These are phyloP conservation scores for Temnothorax rugatulus DNA, from an alignment of 2,888 invertebrate genomes.

Conservation along the genomic window DNA sequence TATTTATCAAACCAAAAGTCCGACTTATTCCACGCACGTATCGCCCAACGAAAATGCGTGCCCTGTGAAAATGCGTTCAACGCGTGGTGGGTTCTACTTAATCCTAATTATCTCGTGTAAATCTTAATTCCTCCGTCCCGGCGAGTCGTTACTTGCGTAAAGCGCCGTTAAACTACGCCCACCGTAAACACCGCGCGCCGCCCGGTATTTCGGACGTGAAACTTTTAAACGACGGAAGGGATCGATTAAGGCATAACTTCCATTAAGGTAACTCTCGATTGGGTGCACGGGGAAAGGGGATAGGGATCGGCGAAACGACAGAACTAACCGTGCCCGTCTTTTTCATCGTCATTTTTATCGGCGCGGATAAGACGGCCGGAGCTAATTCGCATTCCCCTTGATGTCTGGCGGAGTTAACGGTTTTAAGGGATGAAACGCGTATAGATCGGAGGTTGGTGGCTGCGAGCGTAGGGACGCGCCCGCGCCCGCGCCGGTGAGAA, in stretches of 20 bases:
- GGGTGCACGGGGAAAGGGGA: conserved; percentile 12
- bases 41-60: not conserved
- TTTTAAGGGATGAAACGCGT: conserved; percentile 86
- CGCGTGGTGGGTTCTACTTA: conserved; percentile 37
- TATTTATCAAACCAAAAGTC: conserved; percentile 46
- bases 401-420: conserved; percentile 85
- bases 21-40: conserved; percentile 51
- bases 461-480: conserved; percentile 59
- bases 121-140: conserved; percentile 52
- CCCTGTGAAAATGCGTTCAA: conserved; percentile 46
- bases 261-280: conserved; percentile 54
- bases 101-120: conserved; percentile 55
- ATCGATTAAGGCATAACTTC: conserved; percentile 75
- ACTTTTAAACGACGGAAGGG: conserved; percentile 65
- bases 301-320: conserved; percentile 20
- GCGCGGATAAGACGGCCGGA: conserved; percentile 78
- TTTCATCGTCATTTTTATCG: conserved; percentile 79
- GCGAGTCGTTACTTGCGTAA: conserved; percentile 46
- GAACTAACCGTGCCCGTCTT: conserved; percentile 60
- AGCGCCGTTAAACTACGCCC: conserved; percentile 56
- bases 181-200: conserved; percentile 41
- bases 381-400: conserved; percentile 86
- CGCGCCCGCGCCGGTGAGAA: conserved; percentile 54
- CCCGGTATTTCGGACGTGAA: conserved; percentile 63
- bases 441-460: conserved; percentile 80